phyloP scores from a whole-genome alignment of 2,113 vertebrate species.

The Melanerpes aurifrons region DNA sequence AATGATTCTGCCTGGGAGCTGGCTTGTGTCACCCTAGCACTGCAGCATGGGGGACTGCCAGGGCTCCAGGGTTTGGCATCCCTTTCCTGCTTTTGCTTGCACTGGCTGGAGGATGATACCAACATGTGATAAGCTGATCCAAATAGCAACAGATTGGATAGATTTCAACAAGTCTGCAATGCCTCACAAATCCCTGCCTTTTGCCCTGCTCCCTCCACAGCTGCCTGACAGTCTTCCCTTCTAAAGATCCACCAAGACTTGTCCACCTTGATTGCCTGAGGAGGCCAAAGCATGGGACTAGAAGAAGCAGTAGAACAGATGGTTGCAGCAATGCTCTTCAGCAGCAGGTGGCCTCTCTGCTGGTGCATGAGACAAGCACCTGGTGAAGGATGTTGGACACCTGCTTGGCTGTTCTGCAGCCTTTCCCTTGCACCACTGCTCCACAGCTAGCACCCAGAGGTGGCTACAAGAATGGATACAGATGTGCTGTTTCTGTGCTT shows the following conservation, averaged over 20 bases:
- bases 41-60: neutral
- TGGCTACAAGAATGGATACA: neutral
- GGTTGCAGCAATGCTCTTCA: neutral
- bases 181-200: neutral
- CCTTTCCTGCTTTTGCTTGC: neutral
- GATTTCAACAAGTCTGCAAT: neutral
- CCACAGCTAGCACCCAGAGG: neutral
- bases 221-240: neutral
- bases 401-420: neutral
- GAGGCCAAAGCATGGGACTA: neutral
- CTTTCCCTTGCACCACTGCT: neutral
- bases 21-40: neutral
- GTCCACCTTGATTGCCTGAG: neutral
- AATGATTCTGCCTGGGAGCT: neutral
- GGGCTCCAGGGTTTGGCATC: neutral
- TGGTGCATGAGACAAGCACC: neutral
- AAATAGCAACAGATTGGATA: neutral
- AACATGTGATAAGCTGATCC: neutral
- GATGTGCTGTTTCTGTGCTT: neutral
- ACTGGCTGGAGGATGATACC: neutral
- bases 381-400: neutral
- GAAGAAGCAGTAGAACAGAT: neutral
- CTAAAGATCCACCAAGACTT: neutral
- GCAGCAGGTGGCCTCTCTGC: neutral
- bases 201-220: rapidly evolving